phyloP scores from a whole-genome alignment of 1,140 invertebrate species.

The Lasioglossum albipes region DNA sequence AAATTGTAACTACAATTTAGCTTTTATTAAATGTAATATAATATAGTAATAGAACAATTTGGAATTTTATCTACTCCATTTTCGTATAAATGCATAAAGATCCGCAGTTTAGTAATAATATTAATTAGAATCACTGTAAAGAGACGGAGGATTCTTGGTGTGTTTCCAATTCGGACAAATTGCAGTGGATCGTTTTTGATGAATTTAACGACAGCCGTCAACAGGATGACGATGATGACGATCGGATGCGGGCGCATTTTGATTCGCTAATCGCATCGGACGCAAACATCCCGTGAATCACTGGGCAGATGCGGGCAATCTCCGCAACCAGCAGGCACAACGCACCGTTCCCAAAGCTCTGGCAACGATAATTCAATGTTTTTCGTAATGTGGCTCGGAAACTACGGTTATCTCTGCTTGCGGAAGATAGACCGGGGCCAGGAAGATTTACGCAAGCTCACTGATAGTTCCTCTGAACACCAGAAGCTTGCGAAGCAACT shows the following conservation, averaged over 20 bases:
- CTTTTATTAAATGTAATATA: too few species aligned
- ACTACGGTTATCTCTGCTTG: background rate
- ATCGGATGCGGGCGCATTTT: constrained; percentile 21
- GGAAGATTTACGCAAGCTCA: background rate
- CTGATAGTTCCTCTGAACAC: too few species aligned
- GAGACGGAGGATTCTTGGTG: too few species aligned
- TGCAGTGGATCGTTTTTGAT: background rate
- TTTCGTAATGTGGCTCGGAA: background rate
- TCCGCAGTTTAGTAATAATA: too few species aligned
- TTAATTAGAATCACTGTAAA: too few species aligned
- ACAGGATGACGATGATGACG: background rate
- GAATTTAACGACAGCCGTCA: background rate
- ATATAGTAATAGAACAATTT: too few species aligned
- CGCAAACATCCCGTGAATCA: constrained; percentile 21
- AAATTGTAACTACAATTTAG: too few species aligned
- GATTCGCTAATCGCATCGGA: constrained; percentile 17
- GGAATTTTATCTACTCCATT: too few species aligned
- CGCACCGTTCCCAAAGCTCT: background rate
- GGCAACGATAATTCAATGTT: background rate
- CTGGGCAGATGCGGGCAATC: constrained; percentile 13
- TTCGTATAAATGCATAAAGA: too few species aligned
- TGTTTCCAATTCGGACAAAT: too few species aligned
- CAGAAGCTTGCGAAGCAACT: too few species aligned
- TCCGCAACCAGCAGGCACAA: background rate
- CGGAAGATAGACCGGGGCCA: background rate